Base-by-base conservation (phyloP, 2,888 invertebrate species). In the Eucera pruinosa region DNA sequence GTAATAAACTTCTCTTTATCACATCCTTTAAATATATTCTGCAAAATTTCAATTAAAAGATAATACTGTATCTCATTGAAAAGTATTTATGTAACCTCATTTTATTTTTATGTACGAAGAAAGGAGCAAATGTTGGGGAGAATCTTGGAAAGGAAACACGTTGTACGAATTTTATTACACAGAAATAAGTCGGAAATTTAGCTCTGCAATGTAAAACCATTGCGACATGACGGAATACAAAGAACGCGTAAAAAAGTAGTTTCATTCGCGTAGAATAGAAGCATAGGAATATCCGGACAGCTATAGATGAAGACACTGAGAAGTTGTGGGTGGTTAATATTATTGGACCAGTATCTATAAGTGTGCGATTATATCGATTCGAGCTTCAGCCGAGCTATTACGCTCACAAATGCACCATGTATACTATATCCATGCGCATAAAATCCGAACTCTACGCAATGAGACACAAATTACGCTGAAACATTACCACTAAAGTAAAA, bases 311-410 rank as follows among this genome's bases (percentile, higher is more conserved):
- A 30, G 27, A 65, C 33, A 64, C 36, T 20, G 43, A 48, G 47
- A 52, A 62, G 39, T 50, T 41, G 60, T 23, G 50, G 66, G 60
- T 23, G 50, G 66, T 60, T 70, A 72, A 79, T 78, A 78, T 73
- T 61, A 65, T 69, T 81, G 66, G 69, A 68, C 65, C 66, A 33
- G 27, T 69, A 77, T 68, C 71, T 82, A 75, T 84, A 78, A 75
- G 67, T 48, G 43, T 15, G 20, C 47, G 55, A 67, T 67, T 62
- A 25, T 84, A 84, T 84, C 75, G 84, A 84, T 84, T 84, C 33
- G 43, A 36, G 64, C 55, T 57, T 57, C 36, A 68, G 64, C 64
- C 36, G 48, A 70, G 61, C 64, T 48, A 36, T 66, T 68, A 20
- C 52, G 30, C 20, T 25, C 50, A 25, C 41, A 18, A 47, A 43